Base-by-base conservation (phyloP, 2,797 vertebrate species). In the Coilia nasus region DNA sequence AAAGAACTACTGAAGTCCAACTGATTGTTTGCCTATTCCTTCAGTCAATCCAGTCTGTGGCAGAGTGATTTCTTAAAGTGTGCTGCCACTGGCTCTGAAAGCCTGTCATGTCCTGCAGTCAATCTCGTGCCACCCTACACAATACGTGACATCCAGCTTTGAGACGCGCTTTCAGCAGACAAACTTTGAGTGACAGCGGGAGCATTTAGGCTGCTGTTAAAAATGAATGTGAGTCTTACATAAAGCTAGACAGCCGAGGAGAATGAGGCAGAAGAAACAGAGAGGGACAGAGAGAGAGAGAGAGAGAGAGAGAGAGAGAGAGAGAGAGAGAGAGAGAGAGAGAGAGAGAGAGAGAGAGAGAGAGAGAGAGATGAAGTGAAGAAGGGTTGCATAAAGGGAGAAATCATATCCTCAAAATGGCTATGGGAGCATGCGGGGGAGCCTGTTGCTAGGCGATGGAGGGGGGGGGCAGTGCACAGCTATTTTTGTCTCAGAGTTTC, bases 401-500 rank as follows among this genome's bases (percentile, higher is more conserved):
- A 90, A 86, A 89, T 87, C 83, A 88, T 93, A 89, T 54, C 59
- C 62, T 41, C 86, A 89, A 94, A 94, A 93, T 82, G 92, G 93
- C 93, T 94, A 89, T 87, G 91, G 92, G 87, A 85, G 91, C 92
- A 92, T 90, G 90, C 92, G 93, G 90, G 92, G 93, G 94, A 95
- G 94, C 92, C 93, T 95, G 96, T 96, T 96, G 95, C 96, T 95
- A 96, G 94, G 96, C 89, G 85, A 96, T 92, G 67, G 50, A 54
- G 50, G 92, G 59, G 92, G 85, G 88, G 90, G 85, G 85, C 92
- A 92, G 94, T 89, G 89, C 93, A 91, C 84, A 80, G 92, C 94
- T 96, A 96, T 96, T 96, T 95, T 92, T 90, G 94, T 93, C 92
- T 81, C 89, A 92, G 93, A 94, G 95, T 95, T 96, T 96, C 95